Conservation (phyloP, 2,797 vertebrate genomes). For the Hippoglossus hippoglossus region DNA sequence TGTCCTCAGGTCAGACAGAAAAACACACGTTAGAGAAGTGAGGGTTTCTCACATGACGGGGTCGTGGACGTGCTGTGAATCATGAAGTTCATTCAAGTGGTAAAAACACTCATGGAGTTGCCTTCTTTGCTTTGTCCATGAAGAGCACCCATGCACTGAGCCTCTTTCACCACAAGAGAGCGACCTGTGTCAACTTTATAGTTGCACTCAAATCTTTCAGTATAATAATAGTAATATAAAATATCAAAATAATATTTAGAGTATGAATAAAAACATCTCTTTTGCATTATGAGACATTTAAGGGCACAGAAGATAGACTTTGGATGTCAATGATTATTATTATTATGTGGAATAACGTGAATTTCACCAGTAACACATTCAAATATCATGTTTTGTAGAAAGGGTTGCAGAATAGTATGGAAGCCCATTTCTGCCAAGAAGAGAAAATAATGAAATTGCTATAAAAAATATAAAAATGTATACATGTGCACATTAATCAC, state of each 20-base stretch:
- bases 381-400: neutral
- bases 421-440: neutral
- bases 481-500: neutral
- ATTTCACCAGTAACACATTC: neutral
- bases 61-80: neutral
- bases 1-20: neutral
- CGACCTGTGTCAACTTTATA: neutral
- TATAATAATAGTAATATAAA: too few species aligned
- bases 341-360: neutral
- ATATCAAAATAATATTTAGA: too few species aligned
- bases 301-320: too few species aligned
- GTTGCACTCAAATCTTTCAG: neutral
- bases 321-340: neutral
- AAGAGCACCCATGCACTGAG: conserved; percentile 17
- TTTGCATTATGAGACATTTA: too few species aligned
- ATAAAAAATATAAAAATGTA: too few species aligned
- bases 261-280: too few species aligned
- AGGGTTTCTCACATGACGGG: conserved; percentile 45
- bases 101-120: neutral
- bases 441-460: neutral
- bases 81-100: conserved; percentile 33
- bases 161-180: conserved; percentile 52
- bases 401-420: neutral
- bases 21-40: neutral
- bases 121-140: neutral